phyloP scores from a whole-genome alignment of 2,888 invertebrate genomes.

The Melieria crassipennis region DNA sequence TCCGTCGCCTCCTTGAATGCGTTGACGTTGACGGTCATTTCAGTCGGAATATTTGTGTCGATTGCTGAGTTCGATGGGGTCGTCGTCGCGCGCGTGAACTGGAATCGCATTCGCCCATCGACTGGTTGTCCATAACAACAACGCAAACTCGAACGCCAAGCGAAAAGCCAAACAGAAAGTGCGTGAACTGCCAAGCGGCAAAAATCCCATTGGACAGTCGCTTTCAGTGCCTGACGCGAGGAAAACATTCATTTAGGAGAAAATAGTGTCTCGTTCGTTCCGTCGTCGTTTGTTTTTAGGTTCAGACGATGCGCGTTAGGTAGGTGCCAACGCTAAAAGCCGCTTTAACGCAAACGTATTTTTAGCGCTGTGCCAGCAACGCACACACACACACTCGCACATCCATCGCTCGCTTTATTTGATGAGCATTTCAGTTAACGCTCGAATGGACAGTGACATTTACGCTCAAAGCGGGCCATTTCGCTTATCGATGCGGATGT shows the following conservation, averaged over 20 bases:
- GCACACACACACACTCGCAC: slow-evolving; percentile 17
- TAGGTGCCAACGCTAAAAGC: background rate
- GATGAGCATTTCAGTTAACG: slow-evolving; percentile 33
- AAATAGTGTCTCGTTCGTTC: no score
- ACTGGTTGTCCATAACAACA: background rate
- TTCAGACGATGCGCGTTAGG: background rate
- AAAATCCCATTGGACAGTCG: background rate
- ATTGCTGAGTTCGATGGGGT: no score
- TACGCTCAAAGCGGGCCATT: slow-evolving; percentile 4
- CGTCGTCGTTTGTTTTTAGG: no score
- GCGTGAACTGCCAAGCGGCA: background rate
- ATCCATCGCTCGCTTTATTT: slow-evolving; percentile 15
- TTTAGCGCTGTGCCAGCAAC: slow-evolving; percentile 7
- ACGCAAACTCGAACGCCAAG: background rate
- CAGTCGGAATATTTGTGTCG: background rate
- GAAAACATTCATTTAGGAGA: no score
- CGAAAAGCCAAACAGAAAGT: slow-evolving; percentile 3
- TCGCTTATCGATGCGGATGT: no score
- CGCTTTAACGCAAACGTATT: slow-evolving; percentile 9
- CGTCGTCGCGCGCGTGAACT: background rate
- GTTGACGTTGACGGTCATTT: background rate
- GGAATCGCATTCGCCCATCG: background rate
- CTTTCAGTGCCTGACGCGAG: no score
- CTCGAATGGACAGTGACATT: slow-evolving; percentile 38
- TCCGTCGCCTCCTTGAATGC: no score